Base-by-base conservation (phyloP, 2,113 vertebrate genomes). In the Pseudolaguvia tuberculata region DNA sequence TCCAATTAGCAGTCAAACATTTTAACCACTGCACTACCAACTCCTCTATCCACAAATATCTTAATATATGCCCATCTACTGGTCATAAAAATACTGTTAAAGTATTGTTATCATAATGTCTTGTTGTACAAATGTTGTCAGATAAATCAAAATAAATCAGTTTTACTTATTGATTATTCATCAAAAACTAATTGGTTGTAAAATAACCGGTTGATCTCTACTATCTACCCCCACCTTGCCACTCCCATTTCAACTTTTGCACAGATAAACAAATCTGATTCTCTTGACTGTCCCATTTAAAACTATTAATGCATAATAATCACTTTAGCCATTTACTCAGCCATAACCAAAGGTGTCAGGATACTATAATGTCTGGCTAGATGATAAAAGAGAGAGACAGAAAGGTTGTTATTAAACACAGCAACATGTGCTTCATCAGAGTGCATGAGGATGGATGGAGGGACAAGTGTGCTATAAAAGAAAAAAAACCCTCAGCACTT, bases 321-420 rank as follows among this genome's bases (percentile, higher is more conserved):
- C 21, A 62, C 14, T 52, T 50, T 27, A 52, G 56, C 48, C 70
- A 23, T 65, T 17, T 52, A 67, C 20, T n/a, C 31, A 48, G 14
- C 42, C 14, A 45, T 47, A 35, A 14, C 76, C 78, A 76, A 69
- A 50, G 63, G 21, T 25, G 14, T 15, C 4, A 27, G 21, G 17
- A 29, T 27, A 29, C 23, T 79, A 87, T 78, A 83, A 79, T 73
- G 61, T 78, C 83, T 86, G 83, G 45, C 84, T 47, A 79, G 73
- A 70, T 81, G 79, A 84, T 80, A 80, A 85, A 81, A 85, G 72
- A 80, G 83, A 81, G 71, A 80, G 57, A 80, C 84, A 80, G 83
- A 63, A 78, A 84, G 80, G 81, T 77, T 85, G 82, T 86, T 88
- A 87, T 86, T 84, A 84, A 80, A 83, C 83, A 77, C 83, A 83